A percentile compares a stretch with the other conserved stretches of the same genome.
Conservation (phyloP, 2,113 vertebrate genomes). For the Phalacrocorax aristotelis region DNA sequence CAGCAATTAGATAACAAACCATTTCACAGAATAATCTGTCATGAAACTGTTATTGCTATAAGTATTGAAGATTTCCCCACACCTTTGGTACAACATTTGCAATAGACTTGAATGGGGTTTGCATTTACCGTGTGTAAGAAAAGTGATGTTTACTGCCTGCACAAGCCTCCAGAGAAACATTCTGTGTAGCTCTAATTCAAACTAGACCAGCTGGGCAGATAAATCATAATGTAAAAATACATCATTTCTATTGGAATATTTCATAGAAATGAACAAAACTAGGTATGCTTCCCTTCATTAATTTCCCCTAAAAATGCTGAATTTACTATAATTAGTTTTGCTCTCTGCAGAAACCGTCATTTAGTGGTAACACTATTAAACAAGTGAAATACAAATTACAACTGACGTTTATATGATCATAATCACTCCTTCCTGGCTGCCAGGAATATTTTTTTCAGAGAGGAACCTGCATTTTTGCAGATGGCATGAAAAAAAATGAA, state of each 20-base stretch:
- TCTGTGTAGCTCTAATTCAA: conserved; percentile 63
- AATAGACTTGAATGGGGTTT: conserved; percentile 20
- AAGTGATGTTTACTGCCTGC: conserved; percentile 28
- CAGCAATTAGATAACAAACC: conserved; percentile 41
- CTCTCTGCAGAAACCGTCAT: conserved; percentile 69
- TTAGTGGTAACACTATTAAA: conserved; percentile 72
- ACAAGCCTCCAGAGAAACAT: conserved; percentile 50
- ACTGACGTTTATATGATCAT: conserved; percentile 79
- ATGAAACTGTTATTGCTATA: neutral
- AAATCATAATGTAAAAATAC: conserved; percentile 64
- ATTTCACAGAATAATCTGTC: conserved; percentile 31
- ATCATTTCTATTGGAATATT: conserved; percentile 59
- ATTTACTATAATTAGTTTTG: conserved; percentile 73
- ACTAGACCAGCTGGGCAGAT: conserved; percentile 62
- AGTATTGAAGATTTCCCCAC: neutral
- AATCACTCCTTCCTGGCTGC: conserved; percentile 72
- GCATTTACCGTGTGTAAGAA: conserved; percentile 38
- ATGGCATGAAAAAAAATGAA: conserved; percentile 69
- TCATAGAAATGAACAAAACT: conserved; percentile 61
- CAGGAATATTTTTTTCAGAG: conserved; percentile 69
- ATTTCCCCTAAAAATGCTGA: conserved; percentile 46
- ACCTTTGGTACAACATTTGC: neutral
- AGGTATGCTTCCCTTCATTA: conserved; percentile 61
- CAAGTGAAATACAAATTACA: conserved; percentile 79
- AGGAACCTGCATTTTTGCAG: conserved; percentile 76